Evolutionary conservation across 2,113 vertebrate species (phyloP).

Genomic region (Propithecus coquereli): DNA sequence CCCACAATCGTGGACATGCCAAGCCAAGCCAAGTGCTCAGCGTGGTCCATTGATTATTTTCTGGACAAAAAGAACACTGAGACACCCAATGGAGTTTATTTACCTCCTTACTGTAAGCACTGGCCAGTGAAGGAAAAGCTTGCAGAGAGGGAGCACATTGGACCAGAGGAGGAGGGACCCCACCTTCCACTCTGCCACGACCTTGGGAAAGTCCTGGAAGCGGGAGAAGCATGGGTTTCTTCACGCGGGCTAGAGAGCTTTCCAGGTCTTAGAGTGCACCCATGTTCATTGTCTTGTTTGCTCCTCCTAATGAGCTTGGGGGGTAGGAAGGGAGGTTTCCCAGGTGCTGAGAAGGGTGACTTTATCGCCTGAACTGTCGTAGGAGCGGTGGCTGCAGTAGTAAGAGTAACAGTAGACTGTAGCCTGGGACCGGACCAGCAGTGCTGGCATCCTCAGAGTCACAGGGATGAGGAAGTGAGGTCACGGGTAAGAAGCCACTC

Average conservation of each 20-base stretch:
- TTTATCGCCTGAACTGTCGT: fast-evolving
- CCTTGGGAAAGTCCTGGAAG: not conserved
- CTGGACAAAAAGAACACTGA: not conserved
- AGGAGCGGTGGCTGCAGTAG: fast-evolving
- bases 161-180: not conserved
- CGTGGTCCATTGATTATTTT: not conserved
- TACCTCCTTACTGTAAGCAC: not conserved
- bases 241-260: not conserved
- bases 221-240: not conserved
- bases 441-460: not conserved
- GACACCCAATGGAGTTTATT: fast-evolving
- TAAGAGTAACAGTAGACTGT: fast-evolving
- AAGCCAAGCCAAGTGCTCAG: not conserved
- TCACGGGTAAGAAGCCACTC: not conserved
- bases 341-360: fast-evolving
- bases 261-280: not conserved
- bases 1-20: fast-evolving
- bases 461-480: not conserved
- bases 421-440: fast-evolving
- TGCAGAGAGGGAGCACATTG: no score
- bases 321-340: not conserved
- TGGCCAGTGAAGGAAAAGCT: not conserved
- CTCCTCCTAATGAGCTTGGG: not conserved
- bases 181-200: not conserved
- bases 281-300: fast-evolving